Evolutionary conservation across 2,113 vertebrate species (phyloP), one percentile per base, ranked within the genome.

Genomic region (Naja naja): DNA sequence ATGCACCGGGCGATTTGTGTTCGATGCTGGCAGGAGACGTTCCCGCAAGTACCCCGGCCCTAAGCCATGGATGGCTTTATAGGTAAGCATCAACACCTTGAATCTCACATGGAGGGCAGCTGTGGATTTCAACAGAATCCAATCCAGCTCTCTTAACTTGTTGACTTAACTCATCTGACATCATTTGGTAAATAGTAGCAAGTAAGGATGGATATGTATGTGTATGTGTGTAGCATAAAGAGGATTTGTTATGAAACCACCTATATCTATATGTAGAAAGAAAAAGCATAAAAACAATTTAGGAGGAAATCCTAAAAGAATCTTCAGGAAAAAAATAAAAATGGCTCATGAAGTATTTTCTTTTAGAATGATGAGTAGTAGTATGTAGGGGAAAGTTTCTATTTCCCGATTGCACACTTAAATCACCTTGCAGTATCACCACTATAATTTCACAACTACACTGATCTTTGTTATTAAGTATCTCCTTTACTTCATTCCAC

Each of bases 141-240:
- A 74, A 52, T 90, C 49, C 85, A 86, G 54, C 49, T 90, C 85
- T 93, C 89, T n/a, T 55, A 93, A 55, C n/a, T 86, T 93, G 54
- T 60, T 93, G 53, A 86, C 43, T 93, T 92, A 85, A 89, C 27
- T 58, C 2, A 85, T 43, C 69, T 90, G 81, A 85, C 27, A 55
- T 16, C 11, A 10, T 43, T 85, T 85, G 20, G 23, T 43, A 3
- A 49, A 25, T 60, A 52, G 27, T 27, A 58, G 69, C 27, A 56
- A 58, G 27, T 49, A 60, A 22, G 25, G 18, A 86, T 87, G 25
- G 16, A 86, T 58, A 43, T 56, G 3, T 3, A 91, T 86, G 81
- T 16, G 30, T 5, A 30, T 56, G 55, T 56, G 22, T 23, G 5
- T 56, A 56, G 22, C 22, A 56, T 23, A 56, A 56, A 56, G 55